Base-by-base conservation (phyloP, 1,140 invertebrate genomes). In the Brachionus paranguensis region DNA sequence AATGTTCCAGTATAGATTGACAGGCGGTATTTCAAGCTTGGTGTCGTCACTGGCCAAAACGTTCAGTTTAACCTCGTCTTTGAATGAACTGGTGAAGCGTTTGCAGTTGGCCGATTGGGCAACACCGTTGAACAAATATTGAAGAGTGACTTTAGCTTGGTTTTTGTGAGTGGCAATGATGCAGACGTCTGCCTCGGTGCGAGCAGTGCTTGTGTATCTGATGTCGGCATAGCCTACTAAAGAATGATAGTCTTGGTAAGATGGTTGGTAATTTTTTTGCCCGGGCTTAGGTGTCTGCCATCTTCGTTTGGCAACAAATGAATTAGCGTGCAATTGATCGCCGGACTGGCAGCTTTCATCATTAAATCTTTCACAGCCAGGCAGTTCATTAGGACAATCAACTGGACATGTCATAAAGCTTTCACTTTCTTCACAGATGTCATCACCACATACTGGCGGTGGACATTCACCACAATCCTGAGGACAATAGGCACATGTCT, bases 221-320 rank as follows among this genome's bases (percentile, higher is more conserved):
- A 83, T 83, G 20, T 83, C 81, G 29, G 81, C 81, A 70, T 70
- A 83, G 33, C 81, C 81, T 11, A 83, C 81, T 37, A 83, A 27
- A 3, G 64, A 24, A 70, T 83, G 64, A 72, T 83, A 83, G 53
- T 83, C 60, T 72, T 83, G 81, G 70, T 70, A 83, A 7, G 64
- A 68, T 17, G 60, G 17, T 55, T 70, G 68, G 45, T 83, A 83
- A 55, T 55, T 53, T 50, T 68, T 72, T 27, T 24, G 29, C 20
- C 81, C 81, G n/a, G 81, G 60, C 45, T 70, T 83, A 8, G 81
- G 81, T 50, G 81, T 83, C 70, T 83, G 81, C 81, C 81, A 83
- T 68, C 81, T 68, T n/a, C 60, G 37, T 20, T 47, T 45, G 7
- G 45, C 81, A 45, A 83, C 81, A 53, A 24, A 33, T 10, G 41